Percentiles rank a stretch among this genome's conserved stretches.
phyloP scores from a whole-genome alignment of 2,888 invertebrate species.

The Molorchus minor region DNA sequence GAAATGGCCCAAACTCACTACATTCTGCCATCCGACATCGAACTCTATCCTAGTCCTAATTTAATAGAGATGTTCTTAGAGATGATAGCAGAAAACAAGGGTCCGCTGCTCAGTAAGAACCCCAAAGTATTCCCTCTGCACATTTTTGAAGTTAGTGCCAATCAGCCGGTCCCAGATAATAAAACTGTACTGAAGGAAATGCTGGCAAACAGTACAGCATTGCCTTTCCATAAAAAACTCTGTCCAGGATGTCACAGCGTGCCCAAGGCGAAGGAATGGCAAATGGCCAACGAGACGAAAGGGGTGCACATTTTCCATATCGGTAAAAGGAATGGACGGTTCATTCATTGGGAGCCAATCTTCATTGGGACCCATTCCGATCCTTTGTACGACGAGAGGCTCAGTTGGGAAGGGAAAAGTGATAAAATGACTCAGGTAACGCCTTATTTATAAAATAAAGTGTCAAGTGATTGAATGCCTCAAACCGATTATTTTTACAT shows the following conservation, averaged over 20 bases:
- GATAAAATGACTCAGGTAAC: conserved; percentile 95
- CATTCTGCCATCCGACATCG: conserved; percentile 87
- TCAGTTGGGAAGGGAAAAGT: conserved; percentile 94
- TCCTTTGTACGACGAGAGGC: conserved; percentile 88
- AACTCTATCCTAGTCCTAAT: conserved; percentile 88
- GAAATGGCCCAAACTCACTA: conserved; percentile 84
- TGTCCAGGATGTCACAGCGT: conserved; percentile 91
- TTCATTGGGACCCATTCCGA: conserved; percentile 90
- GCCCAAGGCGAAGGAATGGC: conserved; percentile 87
- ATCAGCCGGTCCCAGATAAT: conserved; percentile 73
- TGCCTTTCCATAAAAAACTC: conserved; percentile 91
- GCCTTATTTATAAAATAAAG: not conserved
- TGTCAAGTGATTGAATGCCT: not conserved
- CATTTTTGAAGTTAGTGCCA: conserved; percentile 85
- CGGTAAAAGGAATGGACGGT: conserved; percentile 81
- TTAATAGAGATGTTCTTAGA: conserved; percentile 83
- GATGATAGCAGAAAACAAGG: conserved; percentile 79
- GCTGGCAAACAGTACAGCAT: conserved; percentile 79
- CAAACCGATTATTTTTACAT: not conserved
- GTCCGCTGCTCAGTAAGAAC: conserved; percentile 68
- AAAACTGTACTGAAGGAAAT: conserved; percentile 76
- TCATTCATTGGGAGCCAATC: conserved; percentile 92
- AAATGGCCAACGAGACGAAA: conserved; percentile 74
- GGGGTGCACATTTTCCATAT: conserved; percentile 84
- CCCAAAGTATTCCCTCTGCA: conserved; percentile 84